Evolutionary conservation across 2,797 vertebrate genomes (phyloP).

Genomic region (Odontamblyopus rebecca): DNA sequence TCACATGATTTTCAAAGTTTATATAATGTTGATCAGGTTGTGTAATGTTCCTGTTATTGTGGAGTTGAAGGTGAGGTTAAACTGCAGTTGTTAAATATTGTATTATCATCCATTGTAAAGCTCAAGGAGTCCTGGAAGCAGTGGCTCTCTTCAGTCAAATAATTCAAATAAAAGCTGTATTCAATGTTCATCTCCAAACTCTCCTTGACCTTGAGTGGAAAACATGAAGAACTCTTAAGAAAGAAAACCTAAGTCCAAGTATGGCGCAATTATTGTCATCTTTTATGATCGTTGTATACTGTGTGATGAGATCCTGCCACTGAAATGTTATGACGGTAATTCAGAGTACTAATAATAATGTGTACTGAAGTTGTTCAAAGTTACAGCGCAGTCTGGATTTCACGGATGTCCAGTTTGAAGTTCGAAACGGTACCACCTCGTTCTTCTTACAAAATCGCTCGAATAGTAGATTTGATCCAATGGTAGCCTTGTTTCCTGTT

Average conservation of each 20-base stretch:
- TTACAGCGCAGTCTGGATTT: conserved; percentile 34
- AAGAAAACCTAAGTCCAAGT: conserved; percentile 2
- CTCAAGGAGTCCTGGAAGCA: conserved; percentile 24
- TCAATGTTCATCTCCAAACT: background rate
- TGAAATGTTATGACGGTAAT: conserved; percentile 20
- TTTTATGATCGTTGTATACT: conserved; percentile 17
- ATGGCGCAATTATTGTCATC: conserved; percentile 4
- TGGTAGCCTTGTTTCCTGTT: conserved; percentile 36
- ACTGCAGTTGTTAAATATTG: conserved; percentile 35
- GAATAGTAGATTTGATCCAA: conserved; percentile 13
- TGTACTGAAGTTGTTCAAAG: conserved; percentile 21
- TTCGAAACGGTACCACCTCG: conserved; percentile 13
- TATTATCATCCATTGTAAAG: conserved; percentile 1
- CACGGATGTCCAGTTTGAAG: conserved; percentile 25
- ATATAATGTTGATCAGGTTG: background rate
- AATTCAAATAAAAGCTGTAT: conserved; percentile 29
- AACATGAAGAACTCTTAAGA: conserved; percentile 8
- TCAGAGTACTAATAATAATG: conserved; percentile 20
- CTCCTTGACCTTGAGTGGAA: conserved; percentile 14
- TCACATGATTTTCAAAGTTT: conserved; percentile 27
- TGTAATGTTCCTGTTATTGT: conserved; percentile 1
- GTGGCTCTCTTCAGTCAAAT: conserved; percentile 1
- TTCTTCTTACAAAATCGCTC: conserved; percentile 1
- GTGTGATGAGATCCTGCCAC: conserved; percentile 26
- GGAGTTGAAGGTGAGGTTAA: background rate